Base-by-base conservation (phyloP, 2,113 vertebrate species). In the Vombatus ursinus region DNA sequence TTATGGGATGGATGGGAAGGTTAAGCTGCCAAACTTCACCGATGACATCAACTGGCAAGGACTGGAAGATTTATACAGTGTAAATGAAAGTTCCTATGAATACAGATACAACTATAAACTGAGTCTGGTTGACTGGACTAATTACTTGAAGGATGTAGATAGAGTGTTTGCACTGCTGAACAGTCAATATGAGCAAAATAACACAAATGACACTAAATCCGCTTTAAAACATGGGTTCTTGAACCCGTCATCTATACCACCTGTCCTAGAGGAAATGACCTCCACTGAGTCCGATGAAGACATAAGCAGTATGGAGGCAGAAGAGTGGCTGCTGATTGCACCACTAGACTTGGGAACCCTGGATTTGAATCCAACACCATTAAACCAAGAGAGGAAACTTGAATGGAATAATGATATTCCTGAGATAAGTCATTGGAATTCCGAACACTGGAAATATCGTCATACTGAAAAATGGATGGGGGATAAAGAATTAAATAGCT, bases 141-240 rank as follows among this genome's bases (percentile, higher is more conserved):
- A 99, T 99, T 99, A 99, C 99, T 99, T 99, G 99, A 99, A 99
- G 99, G 99, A 99, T 99, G 99, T 99, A 99, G 99, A 99, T 99
- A 99, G 99, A 99, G 99, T 99, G 98, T 99, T 99, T 99, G 99
- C 99, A 99, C 99, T 99, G 99, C 99, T 99, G 99, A 99, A 98
- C 98, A 98, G 98, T 99, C 99, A 99, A 96, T 98, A 98, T 96
- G 98, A 99, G 99, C 98, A 98, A 98, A 99, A 99, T 94, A 98
- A 96, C 98, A 98, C 98, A 96, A 98, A 95, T 95, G 96, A 98
- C 98, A 98, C 98, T 96, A 98, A 98, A 92, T 77, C 97, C 97
- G 97, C 98, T 98, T 98, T 47, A 95, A 98, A 98, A 57, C 92
- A 96, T 0, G 31, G 94, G 94, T 90, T 97, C 0, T n/a, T 54